phyloP scores from a whole-genome alignment of 2,113 vertebrate species.

The Pomatorhinus ruficollis region DNA sequence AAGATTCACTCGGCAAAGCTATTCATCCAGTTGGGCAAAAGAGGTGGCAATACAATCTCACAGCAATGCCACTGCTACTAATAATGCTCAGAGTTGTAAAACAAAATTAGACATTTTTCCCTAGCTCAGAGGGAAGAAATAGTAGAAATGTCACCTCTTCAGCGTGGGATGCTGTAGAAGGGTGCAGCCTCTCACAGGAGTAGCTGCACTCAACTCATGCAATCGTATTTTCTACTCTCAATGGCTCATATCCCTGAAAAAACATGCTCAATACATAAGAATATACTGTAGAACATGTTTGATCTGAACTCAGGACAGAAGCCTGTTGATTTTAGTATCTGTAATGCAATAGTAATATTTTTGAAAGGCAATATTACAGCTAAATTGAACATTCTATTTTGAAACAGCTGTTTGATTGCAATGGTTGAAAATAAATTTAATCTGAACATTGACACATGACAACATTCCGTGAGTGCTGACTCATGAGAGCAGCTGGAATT shows the following conservation, averaged over 20 bases:
- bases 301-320: neutral
- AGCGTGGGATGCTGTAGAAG: accelerated
- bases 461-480: accelerated
- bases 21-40: neutral
- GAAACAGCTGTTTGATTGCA: neutral
- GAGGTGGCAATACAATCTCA: neutral
- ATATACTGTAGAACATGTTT: accelerated
- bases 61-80: neutral
- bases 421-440: neutral
- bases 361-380: neutral
- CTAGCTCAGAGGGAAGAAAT: neutral
- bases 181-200: accelerated
- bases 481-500: neutral
- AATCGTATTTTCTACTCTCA: neutral
- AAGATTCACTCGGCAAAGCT: neutral
- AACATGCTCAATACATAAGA: accelerated
- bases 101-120: neutral
- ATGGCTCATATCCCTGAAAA: neutral
- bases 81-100: neutral
- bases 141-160: neutral
- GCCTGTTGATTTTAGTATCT: neutral
- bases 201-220: neutral
- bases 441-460: neutral
- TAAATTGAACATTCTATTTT: neutral
- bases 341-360: neutral